These are phyloP conservation scores for Parapsyche elsis DNA, from an alignment of 1,140 invertebrate species.

Conservation along the genomic window DNA sequence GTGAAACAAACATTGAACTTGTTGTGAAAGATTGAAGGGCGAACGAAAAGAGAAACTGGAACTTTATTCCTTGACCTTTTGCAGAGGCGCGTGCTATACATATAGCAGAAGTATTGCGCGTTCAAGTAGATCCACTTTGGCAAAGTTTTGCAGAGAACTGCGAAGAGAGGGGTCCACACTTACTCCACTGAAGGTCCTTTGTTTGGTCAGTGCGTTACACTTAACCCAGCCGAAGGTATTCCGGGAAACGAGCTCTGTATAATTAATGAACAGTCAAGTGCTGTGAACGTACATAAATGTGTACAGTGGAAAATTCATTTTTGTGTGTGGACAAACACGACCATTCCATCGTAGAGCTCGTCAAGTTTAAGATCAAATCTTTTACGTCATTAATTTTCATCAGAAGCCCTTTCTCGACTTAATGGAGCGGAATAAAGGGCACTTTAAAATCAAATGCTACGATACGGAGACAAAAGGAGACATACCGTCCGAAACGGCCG, in stretches of 20 bases:
- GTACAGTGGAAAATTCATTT: not conserved
- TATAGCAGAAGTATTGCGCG: not conserved
- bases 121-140: not conserved
- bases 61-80: slow-evolving; percentile 18
- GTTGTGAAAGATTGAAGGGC: slow-evolving; percentile 2
- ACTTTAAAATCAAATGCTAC: slow-evolving; percentile 4
- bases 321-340: not conserved
- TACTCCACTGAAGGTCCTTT: not conserved
- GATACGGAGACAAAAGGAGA: not conserved
- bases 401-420: not conserved
- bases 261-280: slow-evolving; percentile 7
- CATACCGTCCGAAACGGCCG: not conserved
- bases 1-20: slow-evolving; percentile 9
- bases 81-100: not conserved
- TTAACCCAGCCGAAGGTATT: not conserved
- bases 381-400: slow-evolving; percentile 25
- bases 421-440: slow-evolving; percentile 6
- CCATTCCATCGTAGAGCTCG: not conserved
- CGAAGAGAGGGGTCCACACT: not conserved
- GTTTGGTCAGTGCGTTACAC: slow-evolving; percentile 21
- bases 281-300: not conserved
- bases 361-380: slow-evolving; percentile 16
- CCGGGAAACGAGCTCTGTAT: not conserved
- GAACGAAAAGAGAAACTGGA: not conserved
- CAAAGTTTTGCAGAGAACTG: not conserved